A percentile compares a stretch with the other conserved stretches of the same genome.
Evolutionary conservation across 1,140 invertebrate species (phyloP).

Genomic region (Amphibalanus amphitrite): DNA sequence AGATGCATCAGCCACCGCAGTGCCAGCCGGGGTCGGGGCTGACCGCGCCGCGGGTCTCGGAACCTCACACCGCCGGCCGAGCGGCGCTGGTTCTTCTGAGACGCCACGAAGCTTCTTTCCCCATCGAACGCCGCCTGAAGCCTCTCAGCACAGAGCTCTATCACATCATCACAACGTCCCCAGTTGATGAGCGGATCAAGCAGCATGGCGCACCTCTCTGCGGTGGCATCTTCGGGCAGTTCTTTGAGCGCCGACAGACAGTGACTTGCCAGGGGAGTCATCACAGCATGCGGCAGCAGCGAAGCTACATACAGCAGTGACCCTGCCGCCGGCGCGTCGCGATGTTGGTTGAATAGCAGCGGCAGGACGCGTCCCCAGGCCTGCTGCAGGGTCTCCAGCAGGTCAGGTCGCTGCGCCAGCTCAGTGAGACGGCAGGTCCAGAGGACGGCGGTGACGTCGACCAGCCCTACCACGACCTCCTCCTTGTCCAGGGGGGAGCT

Average conservation of each 20-base stretch:
- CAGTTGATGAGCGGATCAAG: constrained; percentile 1
- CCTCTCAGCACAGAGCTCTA: background rate
- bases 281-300: background rate
- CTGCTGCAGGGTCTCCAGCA: background rate
- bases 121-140: background rate
- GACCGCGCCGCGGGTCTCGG: background rate
- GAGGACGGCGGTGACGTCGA: background rate
- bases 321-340: background rate
- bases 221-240: background rate
- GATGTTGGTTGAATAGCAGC: background rate
- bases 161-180: background rate
- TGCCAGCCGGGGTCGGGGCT: background rate
- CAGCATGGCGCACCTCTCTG: background rate
- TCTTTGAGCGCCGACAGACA: background rate
- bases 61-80: background rate
- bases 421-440: background rate
- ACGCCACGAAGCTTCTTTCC: background rate
- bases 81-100: constrained; percentile 2
- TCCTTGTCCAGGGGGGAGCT: background rate
- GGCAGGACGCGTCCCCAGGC: background rate
- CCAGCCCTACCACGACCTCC: background rate
- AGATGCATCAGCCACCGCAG: background rate
- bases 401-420: background rate
- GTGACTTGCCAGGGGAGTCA: background rate
- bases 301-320: background rate